These are phyloP conservation scores for Seladonia tumulorum DNA, from an alignment of 2,888 invertebrate genomes.

Conservation along the genomic window DNA sequence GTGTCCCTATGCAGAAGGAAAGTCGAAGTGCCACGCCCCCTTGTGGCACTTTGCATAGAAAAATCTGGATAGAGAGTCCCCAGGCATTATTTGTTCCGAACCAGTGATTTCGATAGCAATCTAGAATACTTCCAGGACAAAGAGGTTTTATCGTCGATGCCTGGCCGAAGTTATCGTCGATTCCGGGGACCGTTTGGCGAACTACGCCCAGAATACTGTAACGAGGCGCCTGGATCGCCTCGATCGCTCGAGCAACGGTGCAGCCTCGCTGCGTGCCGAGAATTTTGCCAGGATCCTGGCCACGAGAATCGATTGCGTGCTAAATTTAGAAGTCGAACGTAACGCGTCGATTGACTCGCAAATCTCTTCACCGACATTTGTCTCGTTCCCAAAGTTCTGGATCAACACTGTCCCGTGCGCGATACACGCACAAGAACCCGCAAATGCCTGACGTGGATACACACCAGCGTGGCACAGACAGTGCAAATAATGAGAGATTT, in stretches of 20 bases:
- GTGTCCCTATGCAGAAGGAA: not conserved
- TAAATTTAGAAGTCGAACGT: not conserved
- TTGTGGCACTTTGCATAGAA: not conserved
- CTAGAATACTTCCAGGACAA: not conserved
- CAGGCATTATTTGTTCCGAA: not conserved
- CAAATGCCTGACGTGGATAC: not conserved
- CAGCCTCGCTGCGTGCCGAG: constrained; percentile 57
- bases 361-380: not conserved
- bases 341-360: not conserved
- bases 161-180: constrained; percentile 42
- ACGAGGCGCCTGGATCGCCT: constrained; percentile 4
- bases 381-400: not conserved
- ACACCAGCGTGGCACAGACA: not conserved
- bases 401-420: not conserved
- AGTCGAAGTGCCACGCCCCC: not conserved
- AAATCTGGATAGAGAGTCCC: too few relatives aligned
- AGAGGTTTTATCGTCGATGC: not conserved
- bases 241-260: constrained; percentile 60
- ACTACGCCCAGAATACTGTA: constrained; percentile 40
- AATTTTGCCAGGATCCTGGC: constrained; percentile 31
- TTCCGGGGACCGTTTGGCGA: constrained; percentile 33
- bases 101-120: not conserved
- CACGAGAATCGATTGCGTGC: not conserved
- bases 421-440: not conserved
- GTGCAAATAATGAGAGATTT: not conserved